Evolutionary conservation across 2,797 vertebrate genomes (phyloP).

Genomic region (Octomys mimax): DNA sequence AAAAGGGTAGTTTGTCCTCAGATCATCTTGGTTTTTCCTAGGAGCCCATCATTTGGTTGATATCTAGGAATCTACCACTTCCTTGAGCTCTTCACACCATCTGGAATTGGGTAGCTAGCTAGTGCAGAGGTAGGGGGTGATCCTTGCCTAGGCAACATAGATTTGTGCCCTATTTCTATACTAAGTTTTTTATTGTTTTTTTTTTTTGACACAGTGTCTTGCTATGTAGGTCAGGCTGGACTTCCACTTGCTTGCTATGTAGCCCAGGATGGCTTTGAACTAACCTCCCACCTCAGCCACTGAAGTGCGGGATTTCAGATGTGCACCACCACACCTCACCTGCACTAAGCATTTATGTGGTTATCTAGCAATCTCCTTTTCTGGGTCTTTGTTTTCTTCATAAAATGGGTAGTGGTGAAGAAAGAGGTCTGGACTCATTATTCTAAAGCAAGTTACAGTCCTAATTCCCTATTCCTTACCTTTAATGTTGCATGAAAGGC

Average conservation of each 20-base stretch:
- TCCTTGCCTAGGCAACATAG: not conserved
- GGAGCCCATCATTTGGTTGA: not conserved
- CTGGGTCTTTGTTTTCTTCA: conserved; percentile 66
- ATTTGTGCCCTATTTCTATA: conserved; percentile 39
- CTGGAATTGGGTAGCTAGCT: conserved; percentile 47
- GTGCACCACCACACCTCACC: not conserved
- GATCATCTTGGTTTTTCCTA: conserved; percentile 25
- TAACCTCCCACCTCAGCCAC: not conserved
- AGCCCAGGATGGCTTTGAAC: not conserved
- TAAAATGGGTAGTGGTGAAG: conserved; percentile 27
- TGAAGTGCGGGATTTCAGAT: not conserved
- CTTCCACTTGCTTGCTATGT: not conserved
- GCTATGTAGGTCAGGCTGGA: not conserved
- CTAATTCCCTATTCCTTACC: conserved; percentile 29
- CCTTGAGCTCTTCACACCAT: not conserved
- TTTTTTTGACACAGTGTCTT: not conserved
- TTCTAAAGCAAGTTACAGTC: conserved; percentile 49
- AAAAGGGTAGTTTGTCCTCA: not conserved
- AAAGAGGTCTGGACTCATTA: not conserved
- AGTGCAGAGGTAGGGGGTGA: not conserved
- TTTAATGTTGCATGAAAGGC: not conserved
- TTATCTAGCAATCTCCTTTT: conserved; percentile 37
- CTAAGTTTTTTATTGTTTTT: not conserved
- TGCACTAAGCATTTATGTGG: conserved; percentile 35
- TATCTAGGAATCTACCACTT: conserved; percentile 22